These are phyloP conservation scores for Mustela nigripes DNA, from an alignment of 2,113 vertebrate genomes.

Conservation along the genomic window DNA sequence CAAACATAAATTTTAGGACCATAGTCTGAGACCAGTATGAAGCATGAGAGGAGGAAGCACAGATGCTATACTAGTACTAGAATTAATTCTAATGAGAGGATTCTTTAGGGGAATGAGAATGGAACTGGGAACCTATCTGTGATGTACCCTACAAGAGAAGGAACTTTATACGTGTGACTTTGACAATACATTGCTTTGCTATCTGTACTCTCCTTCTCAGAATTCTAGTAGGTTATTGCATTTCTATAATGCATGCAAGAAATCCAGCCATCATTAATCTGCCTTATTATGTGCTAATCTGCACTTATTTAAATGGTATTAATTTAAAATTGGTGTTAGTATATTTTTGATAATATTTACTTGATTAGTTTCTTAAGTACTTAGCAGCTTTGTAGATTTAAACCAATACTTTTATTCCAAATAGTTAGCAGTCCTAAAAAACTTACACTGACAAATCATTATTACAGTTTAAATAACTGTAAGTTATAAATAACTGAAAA, in stretches of 20 bases:
- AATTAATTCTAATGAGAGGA: not conserved
- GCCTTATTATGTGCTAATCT: not conserved
- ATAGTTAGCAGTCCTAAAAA: not conserved
- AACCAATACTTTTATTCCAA: not conserved
- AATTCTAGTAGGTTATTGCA: not conserved
- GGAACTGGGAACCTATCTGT: not conserved
- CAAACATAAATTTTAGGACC: not conserved
- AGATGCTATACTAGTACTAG: not conserved
- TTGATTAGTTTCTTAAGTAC: not conserved
- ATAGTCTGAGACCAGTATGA: not conserved
- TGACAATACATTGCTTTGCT: not conserved
- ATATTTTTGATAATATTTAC: not conserved
- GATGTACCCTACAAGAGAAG: not conserved
- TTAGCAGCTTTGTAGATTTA: not conserved
- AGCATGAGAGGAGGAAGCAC: not conserved
- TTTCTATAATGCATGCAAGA: not conserved
- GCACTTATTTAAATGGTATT: not conserved
- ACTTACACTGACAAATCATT: not conserved
- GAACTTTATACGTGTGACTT: not conserved
- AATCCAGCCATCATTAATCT: not conserved
- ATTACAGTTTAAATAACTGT: not conserved
- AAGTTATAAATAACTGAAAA: conserved; percentile 13
- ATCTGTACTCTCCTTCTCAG: not conserved
- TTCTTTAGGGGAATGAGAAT: not conserved
- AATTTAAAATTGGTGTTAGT: not conserved